Percentiles rank a stretch among this genome's conserved stretches.
Evolutionary conservation across 2,888 invertebrate genomes (phyloP).

Genomic region (Glyphotaelius pellucidus): DNA sequence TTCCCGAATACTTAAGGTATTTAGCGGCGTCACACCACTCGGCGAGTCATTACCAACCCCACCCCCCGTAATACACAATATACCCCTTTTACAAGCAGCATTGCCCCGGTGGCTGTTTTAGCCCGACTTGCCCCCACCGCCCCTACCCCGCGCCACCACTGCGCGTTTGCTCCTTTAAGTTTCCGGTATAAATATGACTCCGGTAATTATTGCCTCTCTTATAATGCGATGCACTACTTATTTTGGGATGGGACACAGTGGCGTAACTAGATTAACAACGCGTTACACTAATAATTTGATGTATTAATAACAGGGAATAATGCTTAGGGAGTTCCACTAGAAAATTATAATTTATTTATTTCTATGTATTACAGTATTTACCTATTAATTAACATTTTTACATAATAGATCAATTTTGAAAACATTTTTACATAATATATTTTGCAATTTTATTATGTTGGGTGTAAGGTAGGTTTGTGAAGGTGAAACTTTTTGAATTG

Average conservation of each 20-base stretch:
- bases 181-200: conserved; percentile 66
- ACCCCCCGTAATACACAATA: background rate
- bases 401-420: no score
- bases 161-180: conserved; percentile 63
- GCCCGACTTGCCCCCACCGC: conserved; percentile 13
- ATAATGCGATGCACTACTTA: conserved; percentile 65
- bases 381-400: no score
- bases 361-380: no score
- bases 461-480: no score
- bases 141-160: conserved; percentile 22
- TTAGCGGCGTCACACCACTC: conserved; percentile 50
- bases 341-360: no score
- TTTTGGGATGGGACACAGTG: conserved; percentile 48
- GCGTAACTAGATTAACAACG: background rate
- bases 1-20: conserved; percentile 24
- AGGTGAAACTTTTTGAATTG: no score
- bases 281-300: background rate
- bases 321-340: no score
- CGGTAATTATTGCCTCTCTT: conserved; percentile 66
- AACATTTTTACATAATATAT: no score
- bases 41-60: conserved; percentile 27
- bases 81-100: conserved; percentile 18
- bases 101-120: background rate
- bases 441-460: no score
- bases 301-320: background rate